These are phyloP conservation scores for Lineus longissimus DNA, from an alignment of 1,140 invertebrate genomes.

Conservation along the genomic window DNA sequence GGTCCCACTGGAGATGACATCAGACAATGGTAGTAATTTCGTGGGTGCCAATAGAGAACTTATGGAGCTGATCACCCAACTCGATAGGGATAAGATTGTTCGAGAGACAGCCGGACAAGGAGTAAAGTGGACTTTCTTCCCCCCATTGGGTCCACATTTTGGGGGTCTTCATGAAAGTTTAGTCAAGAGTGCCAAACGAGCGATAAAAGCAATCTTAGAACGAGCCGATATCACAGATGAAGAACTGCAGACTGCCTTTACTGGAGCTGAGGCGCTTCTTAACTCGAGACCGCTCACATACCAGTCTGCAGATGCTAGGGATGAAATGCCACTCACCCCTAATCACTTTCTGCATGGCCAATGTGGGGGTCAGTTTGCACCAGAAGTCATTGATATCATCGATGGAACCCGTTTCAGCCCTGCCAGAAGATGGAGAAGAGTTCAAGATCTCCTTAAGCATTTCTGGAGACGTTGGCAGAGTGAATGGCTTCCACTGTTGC, in stretches of 20 bases:
- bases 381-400: slow-evolving; percentile 7
- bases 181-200: no score
- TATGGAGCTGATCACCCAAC: no score
- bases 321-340: slow-evolving; percentile 10
- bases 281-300: slow-evolving; percentile 13
- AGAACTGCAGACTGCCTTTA: background rate
- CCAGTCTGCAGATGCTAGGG: slow-evolving; percentile 3
- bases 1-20: no score
- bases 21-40: no score
- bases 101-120: no score
- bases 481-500: slow-evolving; percentile 9
- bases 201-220: no score
- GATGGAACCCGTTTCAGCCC: background rate
- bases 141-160: no score
- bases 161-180: no score
- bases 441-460: slow-evolving; percentile 16
- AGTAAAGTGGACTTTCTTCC: no score
- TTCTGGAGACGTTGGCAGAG: slow-evolving; percentile 18
- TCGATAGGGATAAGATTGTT: no score
- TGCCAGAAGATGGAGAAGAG: slow-evolving; percentile 11
- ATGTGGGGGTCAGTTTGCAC: slow-evolving; percentile 12
- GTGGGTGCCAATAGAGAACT: no score
- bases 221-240: background rate
- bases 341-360: slow-evolving; percentile 16
- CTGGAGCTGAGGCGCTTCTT: slow-evolving; percentile 4